Percentiles rank a stretch among this genome's conserved stretches.
Evolutionary conservation across 2,113 vertebrate genomes (phyloP).

Genomic region (Cinclus cinclus): DNA sequence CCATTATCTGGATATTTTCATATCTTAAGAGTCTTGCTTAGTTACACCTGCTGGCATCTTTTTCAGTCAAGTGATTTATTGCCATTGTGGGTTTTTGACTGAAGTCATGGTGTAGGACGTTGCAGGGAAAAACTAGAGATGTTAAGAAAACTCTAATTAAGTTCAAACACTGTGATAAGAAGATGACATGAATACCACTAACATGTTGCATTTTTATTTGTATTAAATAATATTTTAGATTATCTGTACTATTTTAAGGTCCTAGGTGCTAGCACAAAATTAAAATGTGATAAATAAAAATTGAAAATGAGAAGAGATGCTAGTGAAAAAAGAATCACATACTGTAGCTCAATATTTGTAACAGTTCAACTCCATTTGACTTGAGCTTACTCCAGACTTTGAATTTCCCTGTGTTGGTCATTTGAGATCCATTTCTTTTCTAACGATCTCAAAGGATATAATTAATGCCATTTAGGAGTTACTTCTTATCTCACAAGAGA

Average conservation of each 20-base stretch:
- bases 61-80: not conserved
- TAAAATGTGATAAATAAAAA: not conserved
- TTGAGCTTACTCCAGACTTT: not conserved
- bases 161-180: not conserved
- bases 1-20: fast-evolving
- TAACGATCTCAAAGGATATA: not conserved
- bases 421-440: not conserved
- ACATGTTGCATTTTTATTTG: not conserved
- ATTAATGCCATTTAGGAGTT: not conserved
- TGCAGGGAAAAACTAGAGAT: too few species aligned
- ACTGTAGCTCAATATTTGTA: not conserved
- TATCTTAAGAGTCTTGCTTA: not conserved
- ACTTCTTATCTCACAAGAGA: not conserved
- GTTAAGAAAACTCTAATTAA: not conserved
- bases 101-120: not conserved
- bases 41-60: not conserved
- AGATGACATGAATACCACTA: not conserved
- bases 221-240: not conserved
- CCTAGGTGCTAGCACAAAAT: not conserved
- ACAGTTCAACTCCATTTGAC: not conserved
- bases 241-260: not conserved
- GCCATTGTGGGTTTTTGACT: not conserved
- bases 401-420: not conserved
- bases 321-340: not conserved
- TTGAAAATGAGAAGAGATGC: not conserved